Percentiles rank a stretch among this genome's conserved stretches.
Evolutionary conservation across 2,888 invertebrate species (phyloP).

Genomic region (Lycophotia porphyrea): DNA sequence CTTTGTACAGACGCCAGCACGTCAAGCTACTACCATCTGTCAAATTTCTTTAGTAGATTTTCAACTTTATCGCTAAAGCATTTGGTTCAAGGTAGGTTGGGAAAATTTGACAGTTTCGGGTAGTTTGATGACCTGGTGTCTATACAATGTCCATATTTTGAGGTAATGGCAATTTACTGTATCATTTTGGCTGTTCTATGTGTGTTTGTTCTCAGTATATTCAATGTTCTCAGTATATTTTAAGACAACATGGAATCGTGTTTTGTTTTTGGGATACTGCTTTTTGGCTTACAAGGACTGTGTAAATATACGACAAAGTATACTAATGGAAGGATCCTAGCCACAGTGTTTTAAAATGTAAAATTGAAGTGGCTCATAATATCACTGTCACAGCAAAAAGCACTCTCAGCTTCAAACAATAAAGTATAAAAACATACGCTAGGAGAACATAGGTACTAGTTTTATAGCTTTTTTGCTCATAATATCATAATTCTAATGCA

Average conservation of each 20-base stretch:
- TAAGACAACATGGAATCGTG: neutral
- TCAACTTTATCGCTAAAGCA: no score
- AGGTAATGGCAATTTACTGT: no score
- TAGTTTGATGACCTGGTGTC: no score
- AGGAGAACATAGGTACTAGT: conserved; percentile 15
- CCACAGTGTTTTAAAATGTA: neutral
- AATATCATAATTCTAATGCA: conserved; percentile 50
- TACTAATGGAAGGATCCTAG: neutral
- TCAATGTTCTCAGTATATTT: neutral
- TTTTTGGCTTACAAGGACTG: neutral
- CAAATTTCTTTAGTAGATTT: no score
- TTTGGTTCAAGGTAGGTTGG: no score
- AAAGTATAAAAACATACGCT: conserved; percentile 8
- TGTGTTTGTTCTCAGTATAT: neutral
- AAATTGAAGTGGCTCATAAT: neutral
- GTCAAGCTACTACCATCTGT: no score
- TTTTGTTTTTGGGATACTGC: neutral
- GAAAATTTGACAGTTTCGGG: no score
- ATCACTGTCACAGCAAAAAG: conserved; percentile 18
- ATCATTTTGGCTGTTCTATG: neutral
- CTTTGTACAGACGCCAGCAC: no score
- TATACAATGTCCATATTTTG: no score
- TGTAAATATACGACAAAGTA: neutral
- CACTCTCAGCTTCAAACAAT: conserved; percentile 19
- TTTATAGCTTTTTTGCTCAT: conserved; percentile 33